Conservation (phyloP, 2,113 vertebrate genomes). For the Aleadryas rufinucha region DNA sequence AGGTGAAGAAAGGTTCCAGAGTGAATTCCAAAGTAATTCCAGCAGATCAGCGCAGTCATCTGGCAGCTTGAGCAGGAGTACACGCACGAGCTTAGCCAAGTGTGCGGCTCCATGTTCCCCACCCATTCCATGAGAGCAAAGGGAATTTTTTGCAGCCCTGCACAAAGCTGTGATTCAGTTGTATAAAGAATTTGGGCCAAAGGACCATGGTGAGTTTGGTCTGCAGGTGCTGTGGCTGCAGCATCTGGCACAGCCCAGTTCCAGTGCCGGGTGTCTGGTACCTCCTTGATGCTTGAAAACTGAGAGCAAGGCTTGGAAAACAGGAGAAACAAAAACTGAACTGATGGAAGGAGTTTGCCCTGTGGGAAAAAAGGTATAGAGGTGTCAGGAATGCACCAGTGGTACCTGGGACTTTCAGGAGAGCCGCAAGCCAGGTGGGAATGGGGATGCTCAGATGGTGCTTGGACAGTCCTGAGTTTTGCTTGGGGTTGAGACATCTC, state of each 20-base stretch:
- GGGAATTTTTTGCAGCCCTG: conserved; percentile 65
- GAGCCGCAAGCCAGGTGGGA: accelerated
- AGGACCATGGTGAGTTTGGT: conserved; percentile 39
- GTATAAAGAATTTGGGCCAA: conserved; percentile 70
- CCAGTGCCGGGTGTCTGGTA: not conserved
- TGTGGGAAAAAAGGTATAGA: too few relatives aligned
- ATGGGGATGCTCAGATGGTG: not conserved
- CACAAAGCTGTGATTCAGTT: conserved; percentile 67
- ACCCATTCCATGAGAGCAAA: conserved; percentile 61
- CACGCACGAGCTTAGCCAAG: not conserved
- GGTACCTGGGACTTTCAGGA: accelerated
- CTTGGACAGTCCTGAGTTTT: not conserved
- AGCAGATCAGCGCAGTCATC: not conserved
- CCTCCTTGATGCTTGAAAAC: not conserved
- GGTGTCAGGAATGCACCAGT: not conserved
- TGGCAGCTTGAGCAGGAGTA: conserved; percentile 27
- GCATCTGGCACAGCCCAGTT: conserved; percentile 46
- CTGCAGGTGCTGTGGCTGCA: conserved; percentile 55
- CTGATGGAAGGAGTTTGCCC: not conserved
- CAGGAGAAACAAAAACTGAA: not conserved
- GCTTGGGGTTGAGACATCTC: not conserved
- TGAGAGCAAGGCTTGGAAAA: not conserved
- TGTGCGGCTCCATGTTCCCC: conserved; percentile 48
- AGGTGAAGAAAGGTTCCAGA: conserved; percentile 64
- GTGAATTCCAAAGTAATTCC: conserved; percentile 58